phyloP scores from a whole-genome alignment of 1,140 invertebrate genomes.

The Campoletis sonorensis region DNA sequence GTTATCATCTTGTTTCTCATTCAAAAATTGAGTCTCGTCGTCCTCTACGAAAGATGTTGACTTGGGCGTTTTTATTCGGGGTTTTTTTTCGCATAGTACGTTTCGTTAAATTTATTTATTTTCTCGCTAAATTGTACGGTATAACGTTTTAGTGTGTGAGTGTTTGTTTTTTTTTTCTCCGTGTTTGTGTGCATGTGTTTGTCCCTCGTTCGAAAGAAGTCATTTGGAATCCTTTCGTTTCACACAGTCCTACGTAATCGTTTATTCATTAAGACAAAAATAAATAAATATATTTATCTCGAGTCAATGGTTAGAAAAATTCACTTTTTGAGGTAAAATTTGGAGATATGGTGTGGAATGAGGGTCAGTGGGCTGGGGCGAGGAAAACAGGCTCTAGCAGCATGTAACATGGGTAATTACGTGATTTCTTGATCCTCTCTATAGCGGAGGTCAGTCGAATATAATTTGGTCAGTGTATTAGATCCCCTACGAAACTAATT shows the following conservation, averaged over 20 bases:
- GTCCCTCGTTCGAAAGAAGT: too few relatives aligned
- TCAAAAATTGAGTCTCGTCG: not conserved
- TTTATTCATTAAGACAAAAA: too few relatives aligned
- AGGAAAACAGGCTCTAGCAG: not conserved
- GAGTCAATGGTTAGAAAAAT: not conserved
- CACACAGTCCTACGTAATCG: not conserved
- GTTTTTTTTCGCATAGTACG: constrained; percentile 3
- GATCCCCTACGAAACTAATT: not conserved
- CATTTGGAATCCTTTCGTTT: not conserved
- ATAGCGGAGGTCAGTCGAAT: not conserved
- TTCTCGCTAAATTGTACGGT: constrained; percentile 14
- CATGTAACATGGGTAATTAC: not conserved
- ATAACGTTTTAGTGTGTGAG: not conserved
- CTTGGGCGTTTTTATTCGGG: not conserved
- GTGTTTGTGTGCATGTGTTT: not conserved
- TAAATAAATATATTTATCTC: too few relatives aligned
- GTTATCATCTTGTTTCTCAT: not conserved
- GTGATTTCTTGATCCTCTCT: not conserved
- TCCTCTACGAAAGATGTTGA: not conserved
- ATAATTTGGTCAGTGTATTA: not conserved
- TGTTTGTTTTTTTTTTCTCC: not conserved
- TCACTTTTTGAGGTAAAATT: not conserved
- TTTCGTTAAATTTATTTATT: not conserved
- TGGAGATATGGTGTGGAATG: not conserved
- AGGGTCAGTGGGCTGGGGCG: not conserved